Evolutionary conservation across 1,140 invertebrate species (phyloP).

Genomic region (Copidosoma floridanum): DNA sequence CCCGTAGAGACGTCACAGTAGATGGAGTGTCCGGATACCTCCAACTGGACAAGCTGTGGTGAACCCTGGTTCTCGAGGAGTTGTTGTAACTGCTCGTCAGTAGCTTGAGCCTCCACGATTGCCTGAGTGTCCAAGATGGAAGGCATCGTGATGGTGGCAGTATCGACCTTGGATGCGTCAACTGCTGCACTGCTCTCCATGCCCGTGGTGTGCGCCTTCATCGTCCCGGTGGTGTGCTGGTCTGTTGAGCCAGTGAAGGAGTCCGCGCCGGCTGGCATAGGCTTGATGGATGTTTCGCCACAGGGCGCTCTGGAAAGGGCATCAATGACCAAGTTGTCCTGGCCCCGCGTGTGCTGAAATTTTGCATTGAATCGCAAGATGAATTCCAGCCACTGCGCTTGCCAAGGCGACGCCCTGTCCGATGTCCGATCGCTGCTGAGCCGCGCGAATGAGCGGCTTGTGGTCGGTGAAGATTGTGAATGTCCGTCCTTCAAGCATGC

Average conservation of each 20-base stretch:
- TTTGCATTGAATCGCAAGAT: neutral
- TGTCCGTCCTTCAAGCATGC: neutral
- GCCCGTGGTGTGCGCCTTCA: too few relatives aligned
- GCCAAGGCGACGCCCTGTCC: neutral
- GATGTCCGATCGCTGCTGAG: neutral
- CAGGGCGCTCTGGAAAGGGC: too few relatives aligned
- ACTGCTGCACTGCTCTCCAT: too few relatives aligned
- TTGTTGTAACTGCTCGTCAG: neutral
- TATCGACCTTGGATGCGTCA: too few relatives aligned
- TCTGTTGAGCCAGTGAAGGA: too few relatives aligned
- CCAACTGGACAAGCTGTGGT: neutral
- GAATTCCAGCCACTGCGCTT: neutral
- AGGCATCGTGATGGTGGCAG: slow-evolving; percentile 13
- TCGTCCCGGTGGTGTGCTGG: too few relatives aligned
- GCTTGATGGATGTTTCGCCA: too few relatives aligned
- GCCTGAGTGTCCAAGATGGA: slow-evolving; percentile 20
- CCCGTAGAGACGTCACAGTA: neutral
- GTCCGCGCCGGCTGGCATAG: too few relatives aligned
- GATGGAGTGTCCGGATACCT: neutral
- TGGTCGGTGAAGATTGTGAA: neutral
- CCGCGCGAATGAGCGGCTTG: neutral
- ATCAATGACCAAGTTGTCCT: neutral
- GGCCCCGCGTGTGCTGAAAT: neutral
- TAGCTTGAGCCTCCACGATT: neutral
- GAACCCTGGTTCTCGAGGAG: neutral